Evolutionary conservation across 2,113 vertebrate genomes (phyloP).

Genomic region (Camelus dromedarius): DNA sequence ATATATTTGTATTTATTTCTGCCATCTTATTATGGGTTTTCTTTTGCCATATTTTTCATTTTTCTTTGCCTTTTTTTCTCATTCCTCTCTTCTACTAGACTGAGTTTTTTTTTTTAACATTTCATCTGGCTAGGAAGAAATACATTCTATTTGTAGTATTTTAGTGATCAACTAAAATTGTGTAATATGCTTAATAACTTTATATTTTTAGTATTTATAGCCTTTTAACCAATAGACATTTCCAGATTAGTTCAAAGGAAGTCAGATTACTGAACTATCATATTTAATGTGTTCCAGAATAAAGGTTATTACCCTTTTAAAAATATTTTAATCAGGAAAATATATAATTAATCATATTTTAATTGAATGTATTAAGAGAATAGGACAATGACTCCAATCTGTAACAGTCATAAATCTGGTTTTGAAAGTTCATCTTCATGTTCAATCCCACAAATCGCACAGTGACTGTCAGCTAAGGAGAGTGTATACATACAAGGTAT

Average conservation of each 20-base stretch:
- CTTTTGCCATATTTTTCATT: constrained; percentile 34
- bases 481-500: background rate
- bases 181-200: constrained; percentile 49
- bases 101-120: constrained; percentile 21
- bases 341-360: background rate
- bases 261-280: background rate
- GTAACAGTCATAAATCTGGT: background rate
- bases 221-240: constrained; percentile 23
- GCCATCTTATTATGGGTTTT: background rate
- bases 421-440: constrained; percentile 18
- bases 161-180: constrained; percentile 41
- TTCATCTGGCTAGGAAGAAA: constrained; percentile 50
- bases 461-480: constrained; percentile 11
- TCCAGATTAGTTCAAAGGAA: constrained; percentile 28
- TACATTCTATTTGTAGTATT: constrained; percentile 11
- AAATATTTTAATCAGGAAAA: constrained; percentile 51
- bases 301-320: constrained; percentile 28
- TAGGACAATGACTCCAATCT: constrained; percentile 7
- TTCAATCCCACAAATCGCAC: constrained; percentile 44
- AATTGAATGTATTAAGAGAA: constrained; percentile 25
- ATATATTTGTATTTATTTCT: constrained; percentile 43
- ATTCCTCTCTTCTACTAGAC: background rate
- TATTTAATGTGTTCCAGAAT: constrained; percentile 23
- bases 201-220: constrained; percentile 46
- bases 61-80: constrained; percentile 34